Base-by-base conservation (phyloP, 2,888 invertebrate species). In the Calameuta idolon region DNA sequence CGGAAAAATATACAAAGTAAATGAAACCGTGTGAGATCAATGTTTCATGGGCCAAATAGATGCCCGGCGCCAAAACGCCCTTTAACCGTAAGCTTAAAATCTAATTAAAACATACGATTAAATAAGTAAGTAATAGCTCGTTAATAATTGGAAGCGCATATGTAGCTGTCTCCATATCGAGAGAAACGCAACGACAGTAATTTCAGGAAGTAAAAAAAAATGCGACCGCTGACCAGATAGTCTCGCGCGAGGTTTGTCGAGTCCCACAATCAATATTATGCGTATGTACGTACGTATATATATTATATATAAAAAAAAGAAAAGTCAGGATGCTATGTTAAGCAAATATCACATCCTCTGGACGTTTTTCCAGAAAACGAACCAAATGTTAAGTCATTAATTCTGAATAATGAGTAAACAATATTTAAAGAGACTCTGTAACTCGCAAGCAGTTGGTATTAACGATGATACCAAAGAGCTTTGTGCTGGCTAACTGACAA, bases 51-150 rank as follows among this genome's bases (percentile, higher is more conserved):
- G 55, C 55, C 55, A 55, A 55, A 55, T 23, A 55, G 23, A 55
- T 23, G 55, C 55, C 55, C 55, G 23, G 55, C 55, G 55, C 9
- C 55, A 15, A 15, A 55, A 55, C 55, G 23, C 55, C 76, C 73
- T 75, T 69, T 84, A 78, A 83, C 83, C 81, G 79, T 80, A 35
- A 85, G 85, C 85, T 85, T 85, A 87, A 83, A 78, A 76, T 84
- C 85, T 86, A 87, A 83, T 85, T 83, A 83, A 86, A 82, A 83
- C 77, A 80, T 84, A 85, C 83, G 81, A 79, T 83, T 55, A 79
- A 82, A 71, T 87, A 87, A 87, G 86, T 88, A 88, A 87, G 83
- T 81, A 78, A 69, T 82, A 79, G 82, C 73, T 78, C 69, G 74
- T 74, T 75, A 55, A 79, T 80, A 83, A 81, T 85, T 85, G 83